Base-by-base conservation (phyloP, 2,113 vertebrate genomes). In the Pollachius pollachius region DNA sequence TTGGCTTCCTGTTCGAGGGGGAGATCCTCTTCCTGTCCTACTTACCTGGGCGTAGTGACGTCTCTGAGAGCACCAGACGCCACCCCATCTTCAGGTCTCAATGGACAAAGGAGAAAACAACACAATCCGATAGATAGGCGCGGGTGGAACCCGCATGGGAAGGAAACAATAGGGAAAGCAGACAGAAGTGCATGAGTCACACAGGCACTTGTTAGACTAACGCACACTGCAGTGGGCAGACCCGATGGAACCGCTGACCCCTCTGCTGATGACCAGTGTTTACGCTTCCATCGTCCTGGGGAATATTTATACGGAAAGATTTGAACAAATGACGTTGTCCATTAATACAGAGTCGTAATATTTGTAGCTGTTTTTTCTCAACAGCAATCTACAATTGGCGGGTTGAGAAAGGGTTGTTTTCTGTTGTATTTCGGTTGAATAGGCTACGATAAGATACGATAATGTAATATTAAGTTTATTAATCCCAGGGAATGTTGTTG, bases 181-280 rank as follows among this genome's bases (percentile, higher is more conserved):
- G 65, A 78, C 73, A 72, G 52, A 67, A 72, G 27, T 71, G 62
- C 61, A 65, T 41, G 75, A 87, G 74, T 88, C 79, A 84, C 85
- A 84, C 77, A 73, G 80, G 74, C 23, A 2, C 65, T 78, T 77
- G 75, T 62, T 79, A 81, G 72, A 72, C 66, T 76, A 73, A 48
- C 83, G 84, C 73, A 77, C 76, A 85, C 69, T 67, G 77, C 66
- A 74, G 73, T 82, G 70, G 75, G 71, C 68, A 67, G 69, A 69
- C 72, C 65, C 79, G 57, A 77, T 70, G 62, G 81, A 79, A 78
- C 74, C 82, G 81, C 65, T 15, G 62, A 71, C 72, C 69, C 77
- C 70, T 85, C 82, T 81, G 69, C 74, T 81, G 77, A 80, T 64
- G 62, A 69, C 54, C 76, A 82, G 68, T 73, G 78, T 84, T 80